Evolutionary conservation across 2,888 invertebrate genomes (phyloP).

Genomic region (Dinocampus coccinellae): DNA sequence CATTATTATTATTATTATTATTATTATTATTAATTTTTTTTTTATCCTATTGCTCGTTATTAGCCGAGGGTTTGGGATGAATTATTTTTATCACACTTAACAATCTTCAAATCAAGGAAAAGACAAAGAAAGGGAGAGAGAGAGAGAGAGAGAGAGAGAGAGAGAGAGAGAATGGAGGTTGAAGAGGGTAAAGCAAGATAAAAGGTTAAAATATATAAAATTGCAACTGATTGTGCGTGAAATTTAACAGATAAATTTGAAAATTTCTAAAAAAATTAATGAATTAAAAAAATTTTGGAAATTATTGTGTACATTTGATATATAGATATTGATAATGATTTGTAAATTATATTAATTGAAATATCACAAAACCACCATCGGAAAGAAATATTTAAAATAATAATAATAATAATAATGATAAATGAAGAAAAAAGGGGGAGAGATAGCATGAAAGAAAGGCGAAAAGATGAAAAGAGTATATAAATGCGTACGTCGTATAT

Average conservation of each 20-base stretch:
- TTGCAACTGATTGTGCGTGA: neutral
- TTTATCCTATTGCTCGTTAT: neutral
- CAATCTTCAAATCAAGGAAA: conserved; percentile 2
- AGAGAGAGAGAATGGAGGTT: too few relatives aligned
- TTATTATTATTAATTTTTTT: neutral
- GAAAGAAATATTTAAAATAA: too few relatives aligned
- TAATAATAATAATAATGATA: neutral
- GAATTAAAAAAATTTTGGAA: too few relatives aligned
- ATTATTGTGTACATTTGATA: too few relatives aligned
- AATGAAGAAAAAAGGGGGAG: neutral
- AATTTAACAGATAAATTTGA: too few relatives aligned
- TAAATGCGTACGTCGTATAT: too few relatives aligned
- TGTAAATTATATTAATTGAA: neutral
- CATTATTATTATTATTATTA: conserved; percentile 26
- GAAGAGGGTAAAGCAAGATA: neutral
- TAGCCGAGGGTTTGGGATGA: conserved; percentile 6
- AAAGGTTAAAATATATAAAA: neutral
- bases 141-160: neutral
- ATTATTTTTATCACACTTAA: conserved; percentile 10
- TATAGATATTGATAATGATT: neutral
- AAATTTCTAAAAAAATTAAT: too few relatives aligned
- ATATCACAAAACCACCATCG: neutral
- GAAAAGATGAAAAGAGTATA: neutral
- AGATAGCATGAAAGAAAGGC: neutral
- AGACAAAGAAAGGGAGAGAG: neutral